These are phyloP conservation scores for Unio delphinus DNA, from an alignment of 2,888 invertebrate genomes.

Conservation along the genomic window DNA sequence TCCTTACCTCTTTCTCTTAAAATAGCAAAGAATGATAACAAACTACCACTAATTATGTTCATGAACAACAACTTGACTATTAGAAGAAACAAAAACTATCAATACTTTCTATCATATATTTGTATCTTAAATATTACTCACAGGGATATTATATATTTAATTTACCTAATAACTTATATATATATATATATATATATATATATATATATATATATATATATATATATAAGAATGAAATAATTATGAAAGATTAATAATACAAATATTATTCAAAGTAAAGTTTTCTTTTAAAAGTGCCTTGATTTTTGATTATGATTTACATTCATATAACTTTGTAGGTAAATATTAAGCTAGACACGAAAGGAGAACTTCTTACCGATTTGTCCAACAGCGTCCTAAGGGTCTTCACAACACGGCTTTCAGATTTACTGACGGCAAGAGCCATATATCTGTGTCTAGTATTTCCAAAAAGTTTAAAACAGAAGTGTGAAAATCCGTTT, in stretches of 20 bases:
- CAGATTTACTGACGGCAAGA: constrained; percentile 62
- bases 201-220: no score
- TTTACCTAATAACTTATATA: no score
- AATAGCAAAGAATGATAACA: no score
- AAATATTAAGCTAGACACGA: no score
- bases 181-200: no score
- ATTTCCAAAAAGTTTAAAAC: constrained; percentile 65
- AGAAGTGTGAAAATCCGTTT: constrained; percentile 53
- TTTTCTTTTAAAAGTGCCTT: not conserved
- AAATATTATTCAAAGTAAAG: not conserved
- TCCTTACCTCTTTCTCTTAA: no score
- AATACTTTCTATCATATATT: no score
- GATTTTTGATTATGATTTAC: not conserved
- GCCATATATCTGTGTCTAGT: constrained; percentile 61
- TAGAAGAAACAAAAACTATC: no score
- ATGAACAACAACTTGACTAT: no score
- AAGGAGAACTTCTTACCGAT: constrained; percentile 56
- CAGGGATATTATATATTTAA: no score
- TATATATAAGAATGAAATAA: not conserved
- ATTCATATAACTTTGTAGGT: not conserved
- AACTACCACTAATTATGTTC: no score
- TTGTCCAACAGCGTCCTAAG: constrained; percentile 64
- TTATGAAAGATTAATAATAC: not conserved
- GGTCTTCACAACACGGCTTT: constrained; percentile 61
- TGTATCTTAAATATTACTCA: no score